Percentiles rank a stretch among this genome's conserved stretches.
These are phyloP conservation scores for Crocodylus rhombifer DNA, from an alignment of 2,797 vertebrate species.

Conservation along the genomic window DNA sequence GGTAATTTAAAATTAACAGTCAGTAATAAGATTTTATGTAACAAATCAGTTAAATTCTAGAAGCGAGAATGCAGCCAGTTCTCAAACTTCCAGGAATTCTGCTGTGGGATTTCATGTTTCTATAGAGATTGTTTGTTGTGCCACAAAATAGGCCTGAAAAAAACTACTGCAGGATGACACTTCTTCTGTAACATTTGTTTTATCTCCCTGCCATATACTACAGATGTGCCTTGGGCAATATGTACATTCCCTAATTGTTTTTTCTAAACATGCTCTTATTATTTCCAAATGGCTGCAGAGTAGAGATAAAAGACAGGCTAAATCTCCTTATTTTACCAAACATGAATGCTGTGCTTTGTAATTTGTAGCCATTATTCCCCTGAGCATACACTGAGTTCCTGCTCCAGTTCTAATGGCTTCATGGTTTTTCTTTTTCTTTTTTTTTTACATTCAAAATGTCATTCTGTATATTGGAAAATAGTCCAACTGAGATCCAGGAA, in stretches of 20 bases:
- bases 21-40: slow-evolving; percentile 42
- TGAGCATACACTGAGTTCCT: not conserved
- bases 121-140: slow-evolving; percentile 42
- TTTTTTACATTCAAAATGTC: not conserved
- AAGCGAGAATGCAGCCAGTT: slow-evolving; percentile 42
- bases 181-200: not conserved
- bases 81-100: slow-evolving; percentile 66
- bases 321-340: not conserved
- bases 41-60: not conserved
- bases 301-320: not conserved
- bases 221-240: rapidly evolving
- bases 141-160: slow-evolving; percentile 42
- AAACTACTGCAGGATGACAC: not conserved
- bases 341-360: not conserved
- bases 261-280: not conserved
- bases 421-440: not conserved
- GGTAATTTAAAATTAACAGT: slow-evolving; percentile 26
- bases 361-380: not conserved
- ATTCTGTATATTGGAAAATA: not conserved
- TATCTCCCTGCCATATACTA: not conserved
- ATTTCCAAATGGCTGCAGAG: not conserved
- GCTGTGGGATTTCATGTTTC: slow-evolving; percentile 32
- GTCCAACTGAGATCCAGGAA: not conserved
- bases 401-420: not conserved
- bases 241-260: rapidly evolving